A percentile compares a stretch with the other conserved stretches of the same genome.
phyloP scores from a whole-genome alignment of 2,113 vertebrate genomes.

The Lagopus muta region DNA sequence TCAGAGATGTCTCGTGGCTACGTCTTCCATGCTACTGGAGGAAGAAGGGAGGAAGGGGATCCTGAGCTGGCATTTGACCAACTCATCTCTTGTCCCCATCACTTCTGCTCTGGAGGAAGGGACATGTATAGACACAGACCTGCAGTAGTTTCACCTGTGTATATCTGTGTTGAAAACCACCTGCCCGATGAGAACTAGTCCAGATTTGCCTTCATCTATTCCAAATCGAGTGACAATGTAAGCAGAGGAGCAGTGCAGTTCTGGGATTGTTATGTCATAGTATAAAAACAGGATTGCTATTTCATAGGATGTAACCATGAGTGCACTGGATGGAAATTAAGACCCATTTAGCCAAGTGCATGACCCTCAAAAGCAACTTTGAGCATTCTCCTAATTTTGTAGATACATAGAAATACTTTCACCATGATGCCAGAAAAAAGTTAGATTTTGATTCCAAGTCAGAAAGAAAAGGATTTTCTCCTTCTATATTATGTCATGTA shows the following conservation, averaged over 20 bases:
- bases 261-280: neutral
- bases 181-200: neutral
- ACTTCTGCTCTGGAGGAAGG: neutral
- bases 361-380: neutral
- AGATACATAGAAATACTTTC: neutral
- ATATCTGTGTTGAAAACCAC: neutral
- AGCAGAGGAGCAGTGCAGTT: neutral
- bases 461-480: neutral
- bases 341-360: neutral
- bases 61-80: neutral
- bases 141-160: neutral
- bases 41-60: neutral
- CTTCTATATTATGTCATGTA: neutral
- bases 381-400: neutral
- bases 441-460: neutral
- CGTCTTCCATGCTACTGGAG: neutral
- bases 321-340: neutral
- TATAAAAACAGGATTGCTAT: neutral
- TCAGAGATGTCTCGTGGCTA: neutral
- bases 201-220: neutral
- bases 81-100: neutral
- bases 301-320: neutral
- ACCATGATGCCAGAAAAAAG: neutral
- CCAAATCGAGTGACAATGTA: neutral
- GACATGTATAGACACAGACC: neutral